Base-by-base conservation (phyloP, 1,140 invertebrate genomes). In the Trigoniulus corallinus region DNA sequence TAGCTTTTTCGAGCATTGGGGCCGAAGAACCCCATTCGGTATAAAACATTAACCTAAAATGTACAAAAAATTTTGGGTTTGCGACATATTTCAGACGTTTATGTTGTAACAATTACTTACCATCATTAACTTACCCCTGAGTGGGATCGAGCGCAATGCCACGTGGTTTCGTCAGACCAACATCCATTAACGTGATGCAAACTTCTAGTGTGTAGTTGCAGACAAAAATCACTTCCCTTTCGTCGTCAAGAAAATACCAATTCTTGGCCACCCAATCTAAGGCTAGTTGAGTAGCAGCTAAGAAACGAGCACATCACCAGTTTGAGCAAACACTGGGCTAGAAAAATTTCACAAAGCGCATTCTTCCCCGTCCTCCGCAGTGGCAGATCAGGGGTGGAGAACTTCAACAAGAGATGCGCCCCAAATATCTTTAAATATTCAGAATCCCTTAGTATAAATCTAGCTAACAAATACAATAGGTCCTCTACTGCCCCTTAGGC, bases 191-290 rank as follows among this genome's bases (percentile, higher is more conserved):
- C 52, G 82, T 73, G 51, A 77, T 72, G 65, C 82, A 80, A 64
- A 72, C 71, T 49, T 65, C 65, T 62, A 82, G 71, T 26, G 68
- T 67, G 56, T 67, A 69, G 51, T 71, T 76, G 68, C 77, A 93
- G 56, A 79, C 69, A 67, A 77, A 84, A 59, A 85, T 73, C 66
- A 77, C 67, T 67, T 83, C 74, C 61, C 78, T 66, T 57, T 73
- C 67, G 66, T 78, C 76, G 66, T 91, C 87, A 49, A 85, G 65
- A 57, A 91, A 76, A 68, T 93, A 94, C 75, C 87, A 81, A 64
- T 85, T 88, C 53, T 77, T 73, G 29, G 80, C 76, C 20, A 91
- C 68, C 88, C 88, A 93, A 64, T 93, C 88, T 52, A 85, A 69
- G 1, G 81, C 78, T 44, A 91, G 66, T 60, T 83, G 75, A 57